Conservation (phyloP, 2,888 invertebrate species). For the Drosophila acutilabella region DNA sequence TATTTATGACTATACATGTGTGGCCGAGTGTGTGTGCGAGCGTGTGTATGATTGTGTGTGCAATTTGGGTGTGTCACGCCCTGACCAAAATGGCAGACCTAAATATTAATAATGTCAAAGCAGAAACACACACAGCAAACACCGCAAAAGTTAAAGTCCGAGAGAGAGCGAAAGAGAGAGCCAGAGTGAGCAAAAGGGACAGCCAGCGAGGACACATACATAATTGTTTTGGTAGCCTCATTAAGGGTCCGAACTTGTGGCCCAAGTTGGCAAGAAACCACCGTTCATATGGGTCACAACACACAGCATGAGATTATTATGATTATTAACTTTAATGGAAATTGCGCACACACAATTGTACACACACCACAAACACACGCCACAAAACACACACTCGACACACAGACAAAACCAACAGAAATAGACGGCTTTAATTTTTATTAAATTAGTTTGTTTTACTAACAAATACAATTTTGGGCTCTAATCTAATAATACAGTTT, state of each 20-base stretch:
- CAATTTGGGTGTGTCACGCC: constrained; percentile 27
- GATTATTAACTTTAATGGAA: constrained; percentile 57
- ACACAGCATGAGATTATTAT: constrained; percentile 55
- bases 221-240: constrained; percentile 62
- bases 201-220: constrained; percentile 31
- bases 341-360: constrained; percentile 23
- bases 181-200: background rate
- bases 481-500: background rate
- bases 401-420: constrained; percentile 1
- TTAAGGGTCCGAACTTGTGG: constrained; percentile 51
- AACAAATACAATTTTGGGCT: background rate
- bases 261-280: constrained; percentile 28
- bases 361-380: constrained; percentile 1
- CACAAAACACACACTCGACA: background rate
- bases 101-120: constrained; percentile 63
- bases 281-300: constrained; percentile 26
- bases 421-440: constrained; percentile 18
- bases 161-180: background rate
- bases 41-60: constrained; percentile 16
- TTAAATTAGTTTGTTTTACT: constrained; percentile 14
- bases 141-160: background rate
- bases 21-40: background rate
- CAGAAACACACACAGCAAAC: constrained; percentile 11
- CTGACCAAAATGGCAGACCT: constrained; percentile 50
- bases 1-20: constrained; percentile 38